phyloP scores from a whole-genome alignment of 1,140 invertebrate genomes.

The Drosophila lowei region DNA sequence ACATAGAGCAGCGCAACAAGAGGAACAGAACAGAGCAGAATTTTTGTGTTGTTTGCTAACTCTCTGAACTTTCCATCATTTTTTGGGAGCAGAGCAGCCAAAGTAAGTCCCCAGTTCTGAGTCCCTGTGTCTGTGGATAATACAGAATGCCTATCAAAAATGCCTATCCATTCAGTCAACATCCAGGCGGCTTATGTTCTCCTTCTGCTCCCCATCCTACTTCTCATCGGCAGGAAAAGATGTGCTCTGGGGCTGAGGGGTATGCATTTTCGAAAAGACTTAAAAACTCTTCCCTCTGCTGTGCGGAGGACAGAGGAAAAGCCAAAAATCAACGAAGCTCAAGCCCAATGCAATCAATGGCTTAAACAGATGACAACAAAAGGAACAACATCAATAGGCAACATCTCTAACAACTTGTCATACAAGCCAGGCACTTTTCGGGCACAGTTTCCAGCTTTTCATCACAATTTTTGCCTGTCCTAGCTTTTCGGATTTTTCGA shows the following conservation, averaged over 20 bases:
- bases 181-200: conserved; percentile 57
- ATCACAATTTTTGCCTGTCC: conserved; percentile 65
- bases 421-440: conserved; percentile 53
- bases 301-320: conserved; percentile 8
- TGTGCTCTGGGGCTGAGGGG: conserved; percentile 3
- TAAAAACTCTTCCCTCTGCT: conserved; percentile 51
- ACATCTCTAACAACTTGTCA: conserved; percentile 74
- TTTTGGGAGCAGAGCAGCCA: conserved; percentile 12
- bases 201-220: conserved; percentile 2
- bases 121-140: conserved; percentile 15
- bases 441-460: conserved; percentile 45
- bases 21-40: background rate
- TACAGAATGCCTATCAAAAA: conserved; percentile 51
- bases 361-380: conserved; percentile 57
- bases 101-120: background rate
- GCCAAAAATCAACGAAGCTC: conserved; percentile 59
- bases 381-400: conserved; percentile 47
- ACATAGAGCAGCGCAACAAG: background rate
- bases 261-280: conserved; percentile 58
- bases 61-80: conserved; percentile 4
- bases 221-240: no score
- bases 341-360: conserved; percentile 71
- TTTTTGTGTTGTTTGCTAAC: conserved; percentile 16
- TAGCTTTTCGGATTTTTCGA: conserved; percentile 1
- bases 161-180: conserved; percentile 61